phyloP scores from a whole-genome alignment of 35 echinoderm and acorn worm genomes.

The Antedon bifida region DNA sequence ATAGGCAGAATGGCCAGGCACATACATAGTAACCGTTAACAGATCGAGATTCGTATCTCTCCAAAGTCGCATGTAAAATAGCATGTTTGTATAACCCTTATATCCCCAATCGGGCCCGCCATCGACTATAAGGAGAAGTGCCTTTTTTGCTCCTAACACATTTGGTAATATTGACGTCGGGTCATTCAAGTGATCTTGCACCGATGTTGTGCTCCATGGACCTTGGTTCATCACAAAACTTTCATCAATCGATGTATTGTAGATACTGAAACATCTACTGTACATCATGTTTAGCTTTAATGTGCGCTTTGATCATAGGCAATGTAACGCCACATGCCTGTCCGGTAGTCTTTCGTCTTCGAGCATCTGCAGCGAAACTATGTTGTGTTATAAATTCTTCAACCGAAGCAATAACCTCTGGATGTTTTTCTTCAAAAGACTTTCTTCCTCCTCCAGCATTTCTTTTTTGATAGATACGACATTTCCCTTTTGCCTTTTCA shows the following conservation, averaged over 20 bases:
- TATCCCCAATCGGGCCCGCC: conserved; percentile 28
- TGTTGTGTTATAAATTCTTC: too few species aligned
- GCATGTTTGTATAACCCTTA: conserved; percentile 8
- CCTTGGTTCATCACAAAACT: conserved; percentile 3
- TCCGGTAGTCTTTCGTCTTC: too few species aligned
- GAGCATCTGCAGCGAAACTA: too few species aligned
- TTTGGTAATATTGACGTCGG: not conserved
- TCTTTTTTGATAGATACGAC: too few species aligned
- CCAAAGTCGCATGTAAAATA: conserved; percentile 17
- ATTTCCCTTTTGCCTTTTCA: too few species aligned
- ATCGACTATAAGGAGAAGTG: too few species aligned
- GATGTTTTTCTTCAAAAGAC: too few species aligned
- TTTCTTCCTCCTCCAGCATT: too few species aligned
- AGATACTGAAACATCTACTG: not conserved
- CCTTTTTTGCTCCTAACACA: too few species aligned
- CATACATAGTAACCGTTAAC: conserved; percentile 6
- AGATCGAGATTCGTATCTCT: conserved; percentile 22
- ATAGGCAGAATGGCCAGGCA: conserved; percentile 22
- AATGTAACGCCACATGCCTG: too few species aligned
- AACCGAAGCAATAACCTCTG: too few species aligned
- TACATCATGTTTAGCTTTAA: not conserved
- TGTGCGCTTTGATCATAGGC: not conserved
- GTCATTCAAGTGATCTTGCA: conserved; percentile 26
- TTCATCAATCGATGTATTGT: conserved; percentile 4
- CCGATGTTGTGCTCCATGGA: conserved; percentile 3